Percentiles rank a stretch among this genome's conserved stretches.
These are phyloP conservation scores for Brachypalpus laphriformis DNA, from an alignment of 2,888 invertebrate genomes.

Conservation along the genomic window DNA sequence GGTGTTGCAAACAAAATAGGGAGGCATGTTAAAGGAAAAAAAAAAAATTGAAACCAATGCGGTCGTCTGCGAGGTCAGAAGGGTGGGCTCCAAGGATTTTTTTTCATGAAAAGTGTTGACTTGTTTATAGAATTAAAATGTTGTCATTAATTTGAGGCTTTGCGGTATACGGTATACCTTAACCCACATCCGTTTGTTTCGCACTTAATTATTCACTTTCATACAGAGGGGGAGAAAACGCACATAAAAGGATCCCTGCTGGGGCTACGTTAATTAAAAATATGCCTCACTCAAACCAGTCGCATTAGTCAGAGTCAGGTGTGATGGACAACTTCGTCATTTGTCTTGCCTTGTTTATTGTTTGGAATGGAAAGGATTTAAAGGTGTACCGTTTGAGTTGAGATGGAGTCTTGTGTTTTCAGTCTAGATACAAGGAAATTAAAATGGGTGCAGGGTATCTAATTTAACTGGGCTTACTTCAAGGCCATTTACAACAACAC, in stretches of 20 bases:
- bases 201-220: constrained; percentile 41
- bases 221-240: not conserved
- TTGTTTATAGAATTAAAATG: constrained; percentile 9
- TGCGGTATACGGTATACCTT: not conserved
- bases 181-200: not conserved
- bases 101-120: constrained; percentile 2
- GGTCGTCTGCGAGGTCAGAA: not conserved
- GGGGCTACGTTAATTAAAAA: constrained; percentile 37
- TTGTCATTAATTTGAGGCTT: constrained; percentile 39
- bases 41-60: not conserved
- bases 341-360: constrained; percentile 13
- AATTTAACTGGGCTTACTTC: not conserved
- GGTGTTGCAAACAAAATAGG: not conserved
- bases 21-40: not conserved
- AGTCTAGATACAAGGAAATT: not conserved
- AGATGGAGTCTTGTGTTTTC: not conserved
- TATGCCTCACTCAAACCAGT: not conserved
- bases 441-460: not conserved
- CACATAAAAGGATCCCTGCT: not conserved
- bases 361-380: not conserved
- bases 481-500: not conserved
- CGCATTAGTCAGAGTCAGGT: constrained; percentile 44
- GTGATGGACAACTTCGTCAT: constrained; percentile 20
- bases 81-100: too few species aligned
- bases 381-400: not conserved